phyloP scores from a whole-genome alignment of 2,113 vertebrate genomes.

The Halcyon malimbica region DNA sequence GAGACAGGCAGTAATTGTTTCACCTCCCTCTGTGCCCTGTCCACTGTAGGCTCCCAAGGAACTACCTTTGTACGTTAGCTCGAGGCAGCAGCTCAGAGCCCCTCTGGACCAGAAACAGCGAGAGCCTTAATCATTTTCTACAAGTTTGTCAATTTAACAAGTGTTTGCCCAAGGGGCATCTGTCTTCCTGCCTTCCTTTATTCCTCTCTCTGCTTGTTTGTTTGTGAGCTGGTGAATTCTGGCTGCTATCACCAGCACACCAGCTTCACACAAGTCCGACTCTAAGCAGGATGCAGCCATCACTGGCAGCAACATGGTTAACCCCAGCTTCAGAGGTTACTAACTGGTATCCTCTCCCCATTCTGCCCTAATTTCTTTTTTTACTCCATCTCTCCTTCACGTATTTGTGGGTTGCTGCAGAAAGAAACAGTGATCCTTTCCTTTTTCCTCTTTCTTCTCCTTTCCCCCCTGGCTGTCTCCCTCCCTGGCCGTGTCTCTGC shows the following conservation, averaged over 20 bases:
- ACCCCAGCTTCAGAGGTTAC: slow-evolving; percentile 26
- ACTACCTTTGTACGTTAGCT: slow-evolving; percentile 61
- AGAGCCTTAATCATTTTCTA: slow-evolving; percentile 73
- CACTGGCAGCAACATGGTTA: neutral
- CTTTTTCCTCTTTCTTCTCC: neutral
- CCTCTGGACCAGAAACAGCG: slow-evolving; percentile 56
- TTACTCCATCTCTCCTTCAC: neutral
- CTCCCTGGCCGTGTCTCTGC: neutral
- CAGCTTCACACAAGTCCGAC: neutral
- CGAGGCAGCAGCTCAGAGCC: slow-evolving; percentile 55
- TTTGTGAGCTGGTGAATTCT: slow-evolving; percentile 45
- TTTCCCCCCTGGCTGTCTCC: no score
- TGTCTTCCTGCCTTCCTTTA: slow-evolving; percentile 65
- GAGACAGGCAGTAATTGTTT: slow-evolving; percentile 70
- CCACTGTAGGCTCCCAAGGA: slow-evolving; percentile 59
- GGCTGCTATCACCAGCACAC: slow-evolving; percentile 3
- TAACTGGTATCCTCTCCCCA: neutral
- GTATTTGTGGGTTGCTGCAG: neutral
- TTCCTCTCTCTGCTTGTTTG: slow-evolving; percentile 54
- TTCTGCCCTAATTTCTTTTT: neutral
- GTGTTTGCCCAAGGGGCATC: slow-evolving; percentile 71
- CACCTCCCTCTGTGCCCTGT: slow-evolving; percentile 69
- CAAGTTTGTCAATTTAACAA: slow-evolving; percentile 73
- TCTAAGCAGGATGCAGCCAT: neutral
- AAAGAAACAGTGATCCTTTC: neutral